Percentiles rank a stretch among this genome's conserved stretches.
Conservation (phyloP, 1,140 invertebrate species). For the Argopecten irradians region DNA sequence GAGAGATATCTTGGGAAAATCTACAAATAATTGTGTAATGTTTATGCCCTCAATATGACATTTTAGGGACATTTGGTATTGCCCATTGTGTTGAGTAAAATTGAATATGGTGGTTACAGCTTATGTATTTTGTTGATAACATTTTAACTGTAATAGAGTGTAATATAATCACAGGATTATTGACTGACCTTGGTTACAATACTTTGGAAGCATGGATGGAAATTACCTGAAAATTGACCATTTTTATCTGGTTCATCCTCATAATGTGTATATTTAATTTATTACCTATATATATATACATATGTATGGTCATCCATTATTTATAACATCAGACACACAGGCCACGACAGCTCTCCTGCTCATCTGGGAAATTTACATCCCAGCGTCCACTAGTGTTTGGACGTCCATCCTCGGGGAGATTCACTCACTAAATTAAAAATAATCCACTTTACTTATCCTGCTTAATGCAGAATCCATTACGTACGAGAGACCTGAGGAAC, state of each 20-base stretch:
- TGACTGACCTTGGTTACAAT: too few relatives aligned
- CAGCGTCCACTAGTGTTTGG: background rate
- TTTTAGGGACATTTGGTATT: too few relatives aligned
- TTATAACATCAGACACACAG: background rate
- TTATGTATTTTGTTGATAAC: too few relatives aligned
- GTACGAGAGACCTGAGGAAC: background rate
- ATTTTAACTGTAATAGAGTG: too few relatives aligned
- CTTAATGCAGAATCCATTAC: background rate
- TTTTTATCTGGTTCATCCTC: background rate
- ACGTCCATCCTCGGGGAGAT: background rate
- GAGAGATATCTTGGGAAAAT: too few relatives aligned
- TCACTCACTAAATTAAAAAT: background rate
- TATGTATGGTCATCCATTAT: conserved; percentile 12
- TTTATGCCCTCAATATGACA: too few relatives aligned
- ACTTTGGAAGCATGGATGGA: background rate
- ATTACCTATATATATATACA: background rate
- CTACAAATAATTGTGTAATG: too few relatives aligned
- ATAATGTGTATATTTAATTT: background rate
- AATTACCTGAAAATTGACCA: background rate
- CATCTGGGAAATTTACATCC: background rate
- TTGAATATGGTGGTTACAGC: too few relatives aligned
- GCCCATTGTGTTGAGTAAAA: too few relatives aligned
- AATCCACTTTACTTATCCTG: background rate
- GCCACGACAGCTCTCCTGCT: background rate
- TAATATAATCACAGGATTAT: too few relatives aligned